Base-by-base conservation (phyloP, 2,797 vertebrate genomes). In the Typhlichthys subterraneus region DNA sequence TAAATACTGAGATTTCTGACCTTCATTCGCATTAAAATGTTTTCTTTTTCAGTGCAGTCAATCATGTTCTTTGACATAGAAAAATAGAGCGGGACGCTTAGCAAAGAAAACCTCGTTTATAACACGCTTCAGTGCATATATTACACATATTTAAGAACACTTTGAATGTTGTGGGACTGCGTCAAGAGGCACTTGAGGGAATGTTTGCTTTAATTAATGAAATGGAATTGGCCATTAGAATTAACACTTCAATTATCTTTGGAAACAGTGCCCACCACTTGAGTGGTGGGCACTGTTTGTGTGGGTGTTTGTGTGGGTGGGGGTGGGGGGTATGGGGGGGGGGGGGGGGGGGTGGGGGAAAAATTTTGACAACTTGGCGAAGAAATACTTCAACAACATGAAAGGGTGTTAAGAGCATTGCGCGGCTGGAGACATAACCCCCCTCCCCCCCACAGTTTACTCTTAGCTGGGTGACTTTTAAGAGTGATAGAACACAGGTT, bases 71-170 rank as follows among this genome's bases (percentile, higher is more conserved):
- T 70, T 92, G 91, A 92, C 91, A 91, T 92, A 89, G 63, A 85
- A 91, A 93, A 92, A 93, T 73, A 93, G 85, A 88, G 75, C 8
- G 61, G 70, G 85, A 91, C 88, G 92, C 91, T 93, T 92, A 92
- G 90, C 77, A 92, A 92, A 92, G 91, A 90, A 92, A 93, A 92
- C 89, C 85, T 88, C 77, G 83, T 91, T 93, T 88, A 89, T 88
- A 90, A 89, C 75, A 80, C 19, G 70, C 81, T 73, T 85, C 71
- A 12, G 65, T 75, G 83, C 80, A 80, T 81, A 85, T 82, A 84
- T 85, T 88, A 80, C 70, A 76, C 79, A 76, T 83, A 82, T 90
- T 89, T 82, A 75, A 85, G 78, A 83, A 87, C 79, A 85, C 81
- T 85, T 65, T 50, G 74, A 78, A 88, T 82, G 85, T 85, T 83